Evolutionary conservation across 2,888 invertebrate genomes (phyloP), one percentile per base, ranked within the genome.

Genomic region (Himalopsyche japonica): DNA sequence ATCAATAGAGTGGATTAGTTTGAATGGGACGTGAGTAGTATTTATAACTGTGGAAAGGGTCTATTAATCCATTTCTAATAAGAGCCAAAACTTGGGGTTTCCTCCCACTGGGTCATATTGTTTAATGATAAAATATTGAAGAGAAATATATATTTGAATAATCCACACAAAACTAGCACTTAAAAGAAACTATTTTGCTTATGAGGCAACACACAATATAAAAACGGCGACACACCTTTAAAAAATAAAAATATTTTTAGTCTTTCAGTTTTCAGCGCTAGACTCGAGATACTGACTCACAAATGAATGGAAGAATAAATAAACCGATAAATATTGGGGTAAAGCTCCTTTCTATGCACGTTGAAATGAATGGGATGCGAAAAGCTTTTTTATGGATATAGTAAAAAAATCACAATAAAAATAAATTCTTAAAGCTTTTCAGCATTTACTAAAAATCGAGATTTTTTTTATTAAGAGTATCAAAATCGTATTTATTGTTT

Each of bases 1-100:
- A 83, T 83, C 80, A 83, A 76, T 83, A 47, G 57, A 80, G 49
- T 80, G 77, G 80, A 83, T 83, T 80, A 81, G 76, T 81, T 76
- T 76, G 47, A 81, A 76, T 48, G 76, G 81, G 48, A 81, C 76
- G 76, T 76, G 43, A 43, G 48, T 76, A 81, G 77, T 81, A 81
- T 76, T 81, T 76, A 70, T 43, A 81, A 81, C 77, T 81, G 37
- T 15, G 30, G 12, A 30, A 70, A 70, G 70, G 70, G 70, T 30
- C 10, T 3, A 30, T 70, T 70, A 70, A 27, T 30, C 70, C 30
- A 70, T 70, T 70, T 70, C 70, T 70, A 7, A 30, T 70, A 30
- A 70, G 20, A 27, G 3, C 70, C 27, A 70, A 0, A 10, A 12
- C 37, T 8, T 10, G 8, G 10, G 37, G 5, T 27, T 20, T 30